Base-by-base conservation (phyloP, 2,113 vertebrate genomes). In the Gyps fulvus region DNA sequence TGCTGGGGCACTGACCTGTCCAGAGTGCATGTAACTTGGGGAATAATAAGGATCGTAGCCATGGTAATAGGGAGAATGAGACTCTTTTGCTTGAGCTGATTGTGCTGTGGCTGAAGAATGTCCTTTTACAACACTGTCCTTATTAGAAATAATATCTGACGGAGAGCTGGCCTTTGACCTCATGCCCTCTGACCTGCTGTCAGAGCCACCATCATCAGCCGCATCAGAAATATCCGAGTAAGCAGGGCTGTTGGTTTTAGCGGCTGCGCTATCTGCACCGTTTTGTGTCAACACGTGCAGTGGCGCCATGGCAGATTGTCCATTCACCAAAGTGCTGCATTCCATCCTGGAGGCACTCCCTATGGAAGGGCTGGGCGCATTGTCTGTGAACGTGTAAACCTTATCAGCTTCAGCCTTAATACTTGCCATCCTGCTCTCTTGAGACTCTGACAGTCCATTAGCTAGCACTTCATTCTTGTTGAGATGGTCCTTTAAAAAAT, bases 341-440 rank as follows among this genome's bases (percentile, higher is more conserved):
- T 99, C 99, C 71, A 99, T 98, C 76, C 99, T 98, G 1, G 99
- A 99, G 65, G 99, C 99, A 47, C 99, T 98, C 49, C 99, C 99
- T 5, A 99, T 99, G 47, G 99, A 99, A 17, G 99, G 99, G 97
- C 99, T 99, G 74, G 99, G 99, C 1, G 99, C 99, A 11, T 99
- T 99, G 98, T 99, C 99, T 4, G 99, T 99, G 96, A 99, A 99
- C 0, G 99, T 99, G 98, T 99, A 99, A 65, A 99, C 99, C 97
- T 99, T 99, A 96, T 99, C 99, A 1, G 99, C 99, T 97, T 99
- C 99, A 1, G 99, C 99, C 78, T 99, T 99, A 97, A 99, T 99
- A 62, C 99, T 99, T 21, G 99, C 99, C 99, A 99, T 99, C 59
- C 99, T 98, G 94, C 99, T 99, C 97, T 99, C 99, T 96, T 99